A percentile compares a stretch with the other conserved stretches of the same genome.
Conservation (phyloP, 2,888 invertebrate species). For the Troides aeacus region DNA sequence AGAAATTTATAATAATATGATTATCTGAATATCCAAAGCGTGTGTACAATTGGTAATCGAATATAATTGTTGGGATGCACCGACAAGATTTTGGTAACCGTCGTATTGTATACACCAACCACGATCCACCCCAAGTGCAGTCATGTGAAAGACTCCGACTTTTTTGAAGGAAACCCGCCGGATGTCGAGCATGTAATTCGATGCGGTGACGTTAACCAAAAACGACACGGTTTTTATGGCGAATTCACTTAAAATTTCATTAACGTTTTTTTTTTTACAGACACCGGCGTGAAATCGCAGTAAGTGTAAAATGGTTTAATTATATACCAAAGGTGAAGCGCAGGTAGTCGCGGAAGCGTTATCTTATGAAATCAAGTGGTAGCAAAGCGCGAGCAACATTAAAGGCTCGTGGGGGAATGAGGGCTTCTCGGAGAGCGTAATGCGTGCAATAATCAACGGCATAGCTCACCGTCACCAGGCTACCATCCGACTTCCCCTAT, state of each 20-base stretch:
- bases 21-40: background rate
- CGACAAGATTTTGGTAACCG: background rate
- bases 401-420: conserved; percentile 31
- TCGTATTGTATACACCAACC: conserved; percentile 45
- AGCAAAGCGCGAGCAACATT: conserved; percentile 19
- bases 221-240: background rate
- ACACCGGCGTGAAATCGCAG: background rate
- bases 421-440: conserved; percentile 56
- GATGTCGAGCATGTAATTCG: conserved; percentile 63
- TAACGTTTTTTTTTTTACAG: background rate
- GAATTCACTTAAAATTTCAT: conserved; percentile 4
- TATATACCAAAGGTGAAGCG: background rate
- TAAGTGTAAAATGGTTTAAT: background rate
- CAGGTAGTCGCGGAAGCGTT: conserved; percentile 3
- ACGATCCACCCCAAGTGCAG: conserved; percentile 42
- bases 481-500: conserved; percentile 51
- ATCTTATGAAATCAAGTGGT: conserved; percentile 23
- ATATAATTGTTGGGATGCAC: background rate
- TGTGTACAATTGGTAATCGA: background rate
- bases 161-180: conserved; percentile 56
- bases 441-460: conserved; percentile 69
- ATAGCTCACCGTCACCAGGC: conserved; percentile 60
- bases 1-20: background rate
- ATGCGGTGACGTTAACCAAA: conserved; percentile 51
- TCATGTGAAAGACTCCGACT: conserved; percentile 62